These are phyloP conservation scores for Neosalanx taihuensis DNA, from an alignment of 2,797 vertebrate species.

Conservation along the genomic window DNA sequence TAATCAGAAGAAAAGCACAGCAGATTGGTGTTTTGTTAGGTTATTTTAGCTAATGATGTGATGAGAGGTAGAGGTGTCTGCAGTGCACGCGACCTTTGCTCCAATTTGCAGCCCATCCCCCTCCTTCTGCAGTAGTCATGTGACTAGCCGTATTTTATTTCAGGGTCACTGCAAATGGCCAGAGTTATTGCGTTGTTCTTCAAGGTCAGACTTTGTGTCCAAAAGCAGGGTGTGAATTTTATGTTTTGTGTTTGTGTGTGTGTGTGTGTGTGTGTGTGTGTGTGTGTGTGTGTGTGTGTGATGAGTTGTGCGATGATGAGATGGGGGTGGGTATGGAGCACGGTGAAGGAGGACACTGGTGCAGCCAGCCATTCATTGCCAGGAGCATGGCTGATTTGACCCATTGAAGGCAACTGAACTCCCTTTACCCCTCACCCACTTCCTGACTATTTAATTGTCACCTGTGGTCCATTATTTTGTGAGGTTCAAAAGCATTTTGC, in stretches of 20 bases:
- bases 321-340: background rate
- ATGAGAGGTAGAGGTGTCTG: slow-evolving; percentile 12
- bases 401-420: background rate
- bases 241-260: background rate
- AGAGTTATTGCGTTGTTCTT: slow-evolving; percentile 16
- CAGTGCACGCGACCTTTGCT: slow-evolving; percentile 54
- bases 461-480: background rate
- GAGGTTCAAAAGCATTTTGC: background rate
- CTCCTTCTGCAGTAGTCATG: slow-evolving; percentile 32
- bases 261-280: background rate
- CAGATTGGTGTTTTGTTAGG: slow-evolving; percentile 1
- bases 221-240: background rate
- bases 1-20: no score
- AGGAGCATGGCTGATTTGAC: background rate
- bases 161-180: slow-evolving; percentile 25
- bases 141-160: slow-evolving; percentile 52
- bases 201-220: slow-evolving; percentile 42
- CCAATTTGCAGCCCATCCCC: slow-evolving; percentile 50
- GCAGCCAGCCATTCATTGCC: background rate
- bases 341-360: slow-evolving; percentile 9
- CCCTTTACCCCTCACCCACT: background rate
- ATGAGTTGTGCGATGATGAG: background rate
- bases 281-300: background rate
- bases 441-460: background rate
- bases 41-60: slow-evolving; percentile 27